These are phyloP conservation scores for Physeter macrocephalus DNA, from an alignment of 2,113 vertebrate genomes.

Conservation along the genomic window DNA sequence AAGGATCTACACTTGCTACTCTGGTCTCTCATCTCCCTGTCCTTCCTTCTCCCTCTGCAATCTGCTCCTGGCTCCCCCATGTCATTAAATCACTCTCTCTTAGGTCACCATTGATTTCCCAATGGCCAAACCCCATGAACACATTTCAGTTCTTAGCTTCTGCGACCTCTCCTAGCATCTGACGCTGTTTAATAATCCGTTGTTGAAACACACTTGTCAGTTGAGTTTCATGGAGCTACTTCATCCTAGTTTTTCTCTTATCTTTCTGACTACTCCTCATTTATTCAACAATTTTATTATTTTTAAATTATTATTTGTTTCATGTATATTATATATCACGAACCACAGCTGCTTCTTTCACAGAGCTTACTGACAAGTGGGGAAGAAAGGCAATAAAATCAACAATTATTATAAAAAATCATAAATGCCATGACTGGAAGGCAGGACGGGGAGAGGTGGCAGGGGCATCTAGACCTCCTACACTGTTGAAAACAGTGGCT, in stretches of 20 bases:
- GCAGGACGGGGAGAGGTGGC: not conserved
- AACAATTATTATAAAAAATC: not conserved
- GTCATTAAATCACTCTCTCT: not conserved
- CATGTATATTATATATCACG: not conserved
- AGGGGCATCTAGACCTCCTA: not conserved
- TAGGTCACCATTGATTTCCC: not conserved
- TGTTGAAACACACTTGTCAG: not conserved
- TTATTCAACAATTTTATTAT: not conserved
- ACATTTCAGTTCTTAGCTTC: not conserved
- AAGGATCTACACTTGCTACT: not conserved
- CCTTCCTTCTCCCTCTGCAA: not conserved
- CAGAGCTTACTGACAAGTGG: not conserved
- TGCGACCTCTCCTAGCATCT: not conserved
- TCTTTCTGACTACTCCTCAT: not conserved
- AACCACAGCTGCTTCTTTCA: not conserved
- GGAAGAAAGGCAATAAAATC: not conserved
- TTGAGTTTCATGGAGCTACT: not conserved
- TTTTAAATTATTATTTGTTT: not conserved
- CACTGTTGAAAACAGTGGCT: not conserved
- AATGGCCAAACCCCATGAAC: not conserved
- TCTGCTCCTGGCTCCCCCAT: not conserved
- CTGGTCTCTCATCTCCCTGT: not conserved
- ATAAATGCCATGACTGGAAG: not conserved
- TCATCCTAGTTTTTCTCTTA: not conserved
- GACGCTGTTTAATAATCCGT: not conserved